These are phyloP conservation scores for Synanthedon vespiformis DNA, from an alignment of 2,888 invertebrate genomes.

Conservation along the genomic window DNA sequence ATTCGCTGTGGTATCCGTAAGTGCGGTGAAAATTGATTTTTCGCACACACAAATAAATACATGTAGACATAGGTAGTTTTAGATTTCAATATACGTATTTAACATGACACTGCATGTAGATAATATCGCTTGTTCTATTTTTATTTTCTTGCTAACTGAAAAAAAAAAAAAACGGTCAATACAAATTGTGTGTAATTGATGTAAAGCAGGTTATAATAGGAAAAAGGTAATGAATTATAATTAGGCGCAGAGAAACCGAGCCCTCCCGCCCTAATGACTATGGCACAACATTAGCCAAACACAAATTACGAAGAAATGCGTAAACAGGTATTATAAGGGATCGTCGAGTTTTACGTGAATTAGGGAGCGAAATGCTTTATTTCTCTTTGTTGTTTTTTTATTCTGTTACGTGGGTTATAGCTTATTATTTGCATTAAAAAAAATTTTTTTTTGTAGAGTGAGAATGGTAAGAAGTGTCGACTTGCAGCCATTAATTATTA, in stretches of 20 bases:
- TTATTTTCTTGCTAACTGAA: too few relatives aligned
- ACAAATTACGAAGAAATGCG: constrained; percentile 59
- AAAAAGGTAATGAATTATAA: constrained; percentile 57
- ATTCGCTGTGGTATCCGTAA: constrained; percentile 51
- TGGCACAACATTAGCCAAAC: constrained; percentile 57
- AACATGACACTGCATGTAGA: too few relatives aligned
- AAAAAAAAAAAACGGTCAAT: too few relatives aligned
- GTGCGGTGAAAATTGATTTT: constrained; percentile 53
- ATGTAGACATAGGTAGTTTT: too few relatives aligned
- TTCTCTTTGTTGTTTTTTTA: constrained; percentile 19
- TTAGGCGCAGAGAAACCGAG: constrained; percentile 36
- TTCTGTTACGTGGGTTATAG: constrained; percentile 6
- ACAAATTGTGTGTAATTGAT: constrained; percentile 10
- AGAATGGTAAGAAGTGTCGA: not conserved
- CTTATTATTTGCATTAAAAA: constrained; percentile 1
- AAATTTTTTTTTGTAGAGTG: not conserved
- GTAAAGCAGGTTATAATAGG: constrained; percentile 29
- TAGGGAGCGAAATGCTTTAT: constrained; percentile 29
- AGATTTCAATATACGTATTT: too few relatives aligned
- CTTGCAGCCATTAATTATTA: too few relatives aligned
- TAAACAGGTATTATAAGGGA: constrained; percentile 58
- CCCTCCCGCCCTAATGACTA: constrained; percentile 48
- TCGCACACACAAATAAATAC: constrained; percentile 11
- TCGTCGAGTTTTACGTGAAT: constrained; percentile 38
- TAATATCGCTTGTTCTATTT: too few relatives aligned